Evolutionary conservation across 2,888 invertebrate species (phyloP), one percentile per base, ranked within the genome.

Genomic region (Phalera bucephala): DNA sequence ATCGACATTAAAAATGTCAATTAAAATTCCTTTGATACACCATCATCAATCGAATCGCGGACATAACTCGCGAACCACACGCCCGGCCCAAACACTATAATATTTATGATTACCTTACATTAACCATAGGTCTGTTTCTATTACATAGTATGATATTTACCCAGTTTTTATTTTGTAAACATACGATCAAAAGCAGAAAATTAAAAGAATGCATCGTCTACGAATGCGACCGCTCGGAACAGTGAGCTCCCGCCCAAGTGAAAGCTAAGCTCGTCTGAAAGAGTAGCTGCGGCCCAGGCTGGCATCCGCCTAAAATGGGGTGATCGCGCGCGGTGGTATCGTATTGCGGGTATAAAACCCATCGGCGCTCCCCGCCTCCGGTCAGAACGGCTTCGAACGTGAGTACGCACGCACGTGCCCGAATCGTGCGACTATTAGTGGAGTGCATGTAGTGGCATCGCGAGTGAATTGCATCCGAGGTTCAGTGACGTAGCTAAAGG

Each of bases 361-460:
- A 91, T 88, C 88, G 81, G 81, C 80, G 88, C 91, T 90, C 91
- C 92, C 91, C 92, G 92, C 92, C 91, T 92, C 93, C 93, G 94
- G 94, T 95, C 96, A 97, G 96, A 96, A 96, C 96, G 96, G 96
- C 96, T 96, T 95, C 95, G 94, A 96, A 95, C 96, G 96, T 96
- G 96, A 96, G 96, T 96, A 80, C 63, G 72, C 76, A 62, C 84
- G 81, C 77, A 81, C 78, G 85, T 66, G 68, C 58, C 67, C 54
- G 61, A 67, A 52, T 57, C 45, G 72, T 65, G 74, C 67, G 68
- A 54, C 58, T 56, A 57, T 55, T 55, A 65, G 76, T 75, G 72
- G 56, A 69, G 82, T 82, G 80, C 68, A 70, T 59, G 73, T 73
- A 72, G 80, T 79, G 77, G 52, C 47, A 52, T 53, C 56, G 61